These are phyloP conservation scores for Phrynocephalus forsythii DNA, from an alignment of 2,797 vertebrate genomes.

Conservation along the genomic window DNA sequence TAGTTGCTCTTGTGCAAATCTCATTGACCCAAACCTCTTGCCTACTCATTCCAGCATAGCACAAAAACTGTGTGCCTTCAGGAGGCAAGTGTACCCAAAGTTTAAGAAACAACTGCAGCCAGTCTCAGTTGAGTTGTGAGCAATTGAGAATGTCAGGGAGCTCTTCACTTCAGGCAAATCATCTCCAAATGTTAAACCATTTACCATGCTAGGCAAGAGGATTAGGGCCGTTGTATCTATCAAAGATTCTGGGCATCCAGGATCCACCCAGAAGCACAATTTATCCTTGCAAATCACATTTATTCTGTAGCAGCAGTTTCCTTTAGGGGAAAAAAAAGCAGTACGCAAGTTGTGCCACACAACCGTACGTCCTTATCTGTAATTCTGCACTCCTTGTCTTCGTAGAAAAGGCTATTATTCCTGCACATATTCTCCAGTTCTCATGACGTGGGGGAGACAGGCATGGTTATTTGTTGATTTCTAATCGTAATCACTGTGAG, in stretches of 20 bases:
- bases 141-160: too few species aligned
- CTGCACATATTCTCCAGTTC: not conserved
- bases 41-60: too few species aligned
- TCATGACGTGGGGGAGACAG: not conserved
- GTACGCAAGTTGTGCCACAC: too few species aligned
- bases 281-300: not conserved
- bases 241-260: not conserved
- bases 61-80: too few species aligned
- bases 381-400: not conserved
- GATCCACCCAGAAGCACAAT: not conserved
- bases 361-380: not conserved
- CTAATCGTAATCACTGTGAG: not conserved
- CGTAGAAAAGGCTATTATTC: not conserved
- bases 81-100: too few species aligned
- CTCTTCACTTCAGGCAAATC: too few species aligned
- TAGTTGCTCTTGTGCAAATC: not conserved
- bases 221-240: not conserved
- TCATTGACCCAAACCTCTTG: not conserved
- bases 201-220: too few species aligned
- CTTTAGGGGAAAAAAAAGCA: not conserved
- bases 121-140: too few species aligned
- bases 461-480: not conserved
- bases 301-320: not conserved
- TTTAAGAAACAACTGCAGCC: too few species aligned
- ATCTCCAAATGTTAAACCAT: too few species aligned